These are phyloP conservation scores for Phasia obesa DNA, from an alignment of 2,888 invertebrate species.

Conservation along the genomic window DNA sequence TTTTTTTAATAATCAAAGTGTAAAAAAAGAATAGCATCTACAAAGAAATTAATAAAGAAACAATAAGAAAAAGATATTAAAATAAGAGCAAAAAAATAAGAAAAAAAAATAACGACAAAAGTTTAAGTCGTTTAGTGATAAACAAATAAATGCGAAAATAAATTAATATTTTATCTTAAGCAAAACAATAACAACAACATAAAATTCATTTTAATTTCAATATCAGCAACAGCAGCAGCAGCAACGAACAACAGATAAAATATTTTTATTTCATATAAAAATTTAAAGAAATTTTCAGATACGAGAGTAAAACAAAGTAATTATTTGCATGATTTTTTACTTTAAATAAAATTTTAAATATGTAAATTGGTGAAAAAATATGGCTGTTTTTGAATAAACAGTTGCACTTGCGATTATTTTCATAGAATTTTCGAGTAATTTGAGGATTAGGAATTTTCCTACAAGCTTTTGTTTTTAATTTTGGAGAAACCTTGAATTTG, in stretches of 20 bases:
- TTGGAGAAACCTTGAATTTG: no score
- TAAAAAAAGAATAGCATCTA: slow-evolving; percentile 4
- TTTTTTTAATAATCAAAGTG: slow-evolving; percentile 18
- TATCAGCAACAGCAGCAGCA: slow-evolving; percentile 1
- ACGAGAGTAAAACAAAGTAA: slow-evolving; percentile 34
- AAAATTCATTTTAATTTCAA: slow-evolving; percentile 2
- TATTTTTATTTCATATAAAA: not conserved
- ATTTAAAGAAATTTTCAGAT: not conserved
- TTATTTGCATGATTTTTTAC: slow-evolving; percentile 21
- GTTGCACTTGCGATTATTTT: no score
- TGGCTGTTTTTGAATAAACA: no score
- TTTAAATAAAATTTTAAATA: no score
- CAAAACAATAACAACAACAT: not conserved
- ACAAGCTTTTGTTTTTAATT: no score
- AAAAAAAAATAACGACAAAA: slow-evolving; percentile 23
- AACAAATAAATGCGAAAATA: slow-evolving; percentile 53
- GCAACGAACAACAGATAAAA: slow-evolving; percentile 34
- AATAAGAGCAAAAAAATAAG: slow-evolving; percentile 12
- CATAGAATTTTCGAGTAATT: no score
- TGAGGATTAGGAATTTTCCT: no score
- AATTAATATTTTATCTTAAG: slow-evolving; percentile 19
- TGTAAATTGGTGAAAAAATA: no score
- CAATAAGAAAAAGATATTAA: slow-evolving; percentile 21
- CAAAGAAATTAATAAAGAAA: slow-evolving; percentile 13
- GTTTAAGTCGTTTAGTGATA: slow-evolving; percentile 32